Base-by-base conservation (phyloP, 2,113 vertebrate genomes). In the Larimichthys crocea region DNA sequence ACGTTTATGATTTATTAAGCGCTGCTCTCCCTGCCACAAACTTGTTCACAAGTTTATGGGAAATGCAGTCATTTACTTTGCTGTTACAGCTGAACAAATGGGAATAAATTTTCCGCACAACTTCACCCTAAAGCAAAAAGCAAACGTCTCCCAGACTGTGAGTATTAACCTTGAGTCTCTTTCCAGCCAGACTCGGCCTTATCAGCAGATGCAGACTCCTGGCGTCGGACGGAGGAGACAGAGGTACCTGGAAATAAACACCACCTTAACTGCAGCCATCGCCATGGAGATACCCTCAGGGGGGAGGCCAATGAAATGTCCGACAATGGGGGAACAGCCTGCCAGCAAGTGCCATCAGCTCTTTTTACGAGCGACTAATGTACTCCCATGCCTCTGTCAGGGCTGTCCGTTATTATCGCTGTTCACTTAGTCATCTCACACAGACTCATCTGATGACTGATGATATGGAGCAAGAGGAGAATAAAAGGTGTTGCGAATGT, bases 341-440 rank as follows among this genome's bases (percentile, higher is more conserved):
- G 82, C 74, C 63, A 70, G 68, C 52, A 19, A 67, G 80, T 65
- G 74, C 65, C 81, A 85, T 83, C 76, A 29, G 22, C 75, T 79
- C 65, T 22, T 42, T 92, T 92, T 86, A 93, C 46, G 73, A 88
- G 86, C 59, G 3, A 24, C 86, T 90, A 90, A 92, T 91, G 86
- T 55, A 85, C 74, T 88, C 80, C 56, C 61, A 46, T 76, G 76
- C 64, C 46, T 53, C 62, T 72, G 79, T 84, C 82, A 65, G 68
- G 31, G 49, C 73, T 77, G 75, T 72, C 52, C 55, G 29, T 88
- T 86, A 82, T 71, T 63, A 71, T 59, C 4, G 5, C 29, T 3
- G 10, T 71, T 76, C 66, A 65, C 76, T 68, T 22, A 63, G 24
- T 53, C 31, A 61, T 65, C 57, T 70, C 46, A 31, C 53, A 29